Evolutionary conservation across 2,113 vertebrate species (phyloP).

Genomic region (Serilophus lunatus): DNA sequence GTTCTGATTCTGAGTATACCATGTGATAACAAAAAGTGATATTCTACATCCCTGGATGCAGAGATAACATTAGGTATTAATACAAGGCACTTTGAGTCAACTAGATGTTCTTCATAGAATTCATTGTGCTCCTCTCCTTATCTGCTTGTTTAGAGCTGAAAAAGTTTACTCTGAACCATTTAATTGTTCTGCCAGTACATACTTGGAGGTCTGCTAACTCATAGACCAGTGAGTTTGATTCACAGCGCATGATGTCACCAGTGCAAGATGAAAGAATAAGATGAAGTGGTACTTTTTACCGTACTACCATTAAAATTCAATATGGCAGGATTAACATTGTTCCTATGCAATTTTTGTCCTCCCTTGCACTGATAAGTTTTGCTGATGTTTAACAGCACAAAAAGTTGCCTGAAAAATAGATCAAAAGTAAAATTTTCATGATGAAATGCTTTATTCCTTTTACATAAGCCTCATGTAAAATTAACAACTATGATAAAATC

Average conservation of each 20-base stretch:
- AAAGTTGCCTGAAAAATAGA: background rate
- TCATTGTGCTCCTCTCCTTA: background rate
- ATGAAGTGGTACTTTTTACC: background rate
- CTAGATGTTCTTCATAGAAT: background rate
- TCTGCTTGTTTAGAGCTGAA: background rate
- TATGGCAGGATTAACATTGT: background rate
- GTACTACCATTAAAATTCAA: background rate
- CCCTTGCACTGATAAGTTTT: background rate
- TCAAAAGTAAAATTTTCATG: background rate
- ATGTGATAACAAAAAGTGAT: background rate
- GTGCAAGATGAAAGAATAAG: background rate
- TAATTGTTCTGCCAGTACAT: conserved; percentile 54
- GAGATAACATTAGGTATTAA: conserved; percentile 32
- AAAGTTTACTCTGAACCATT: conserved; percentile 51
- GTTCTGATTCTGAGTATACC: background rate
- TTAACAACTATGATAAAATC: background rate
- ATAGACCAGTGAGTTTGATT: conserved; percentile 45
- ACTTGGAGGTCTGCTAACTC: conserved; percentile 39
- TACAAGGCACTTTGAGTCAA: background rate
- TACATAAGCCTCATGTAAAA: background rate
- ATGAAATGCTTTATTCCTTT: background rate
- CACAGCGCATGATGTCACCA: background rate
- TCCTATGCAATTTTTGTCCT: background rate
- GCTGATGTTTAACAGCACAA: background rate
- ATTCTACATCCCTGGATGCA: background rate